Conservation (phyloP, 1,140 invertebrate genomes). For the Microvelia longipes region DNA sequence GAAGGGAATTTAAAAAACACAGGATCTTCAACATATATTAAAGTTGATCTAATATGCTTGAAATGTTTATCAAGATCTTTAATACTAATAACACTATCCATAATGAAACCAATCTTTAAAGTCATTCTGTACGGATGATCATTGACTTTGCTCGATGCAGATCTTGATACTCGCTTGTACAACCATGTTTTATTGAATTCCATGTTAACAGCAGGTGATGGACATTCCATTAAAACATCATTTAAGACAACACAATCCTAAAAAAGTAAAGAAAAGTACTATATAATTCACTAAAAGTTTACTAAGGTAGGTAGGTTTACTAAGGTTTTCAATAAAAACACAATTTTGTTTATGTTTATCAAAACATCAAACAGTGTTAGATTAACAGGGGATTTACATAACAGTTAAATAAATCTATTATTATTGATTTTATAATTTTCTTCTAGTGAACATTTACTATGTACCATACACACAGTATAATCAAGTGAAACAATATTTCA, state of each 20-base stretch:
- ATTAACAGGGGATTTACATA: too few species aligned
- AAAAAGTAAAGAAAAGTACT: constrained; percentile 11
- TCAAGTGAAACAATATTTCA: too few species aligned
- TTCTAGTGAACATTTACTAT: too few species aligned
- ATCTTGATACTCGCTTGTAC: constrained; percentile 5
- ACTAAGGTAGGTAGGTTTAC: too few species aligned
- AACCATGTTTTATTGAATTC: constrained; percentile 28
- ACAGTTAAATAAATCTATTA: too few species aligned
- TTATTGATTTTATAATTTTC: too few species aligned
- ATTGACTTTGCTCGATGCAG: constrained; percentile 15
- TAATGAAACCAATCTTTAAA: constrained; percentile 67
- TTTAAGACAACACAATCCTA: constrained; percentile 66
- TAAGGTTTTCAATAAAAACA: too few species aligned
- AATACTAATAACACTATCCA: constrained; percentile 86
- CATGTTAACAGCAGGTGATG: constrained; percentile 65
- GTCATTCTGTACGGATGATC: constrained; percentile 22
- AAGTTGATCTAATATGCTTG: constrained; percentile 54
- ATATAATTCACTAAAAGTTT: too few species aligned
- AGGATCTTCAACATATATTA: constrained; percentile 85
- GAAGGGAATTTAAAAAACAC: constrained; percentile 75
- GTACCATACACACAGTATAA: too few species aligned
- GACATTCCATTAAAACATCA: constrained; percentile 84
- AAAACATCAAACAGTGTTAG: too few species aligned
- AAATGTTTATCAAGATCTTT: constrained; percentile 76
- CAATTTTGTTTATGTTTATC: too few species aligned